These are phyloP conservation scores for Xylocopa sonorina DNA, from an alignment of 1,140 invertebrate species.

Conservation along the genomic window DNA sequence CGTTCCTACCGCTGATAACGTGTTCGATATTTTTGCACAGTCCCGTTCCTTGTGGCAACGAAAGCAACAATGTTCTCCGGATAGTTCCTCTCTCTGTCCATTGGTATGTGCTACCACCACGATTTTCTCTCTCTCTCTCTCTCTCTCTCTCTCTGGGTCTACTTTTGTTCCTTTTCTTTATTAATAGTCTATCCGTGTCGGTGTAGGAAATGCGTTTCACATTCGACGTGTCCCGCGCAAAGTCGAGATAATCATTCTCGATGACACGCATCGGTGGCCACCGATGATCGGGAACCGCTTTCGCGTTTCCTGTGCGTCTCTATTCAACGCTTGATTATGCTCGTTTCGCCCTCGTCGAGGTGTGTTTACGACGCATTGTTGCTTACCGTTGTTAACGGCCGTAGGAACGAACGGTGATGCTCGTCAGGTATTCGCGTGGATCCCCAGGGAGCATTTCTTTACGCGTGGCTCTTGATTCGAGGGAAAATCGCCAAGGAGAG, in stretches of 20 bases:
- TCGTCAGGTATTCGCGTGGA: too few relatives aligned
- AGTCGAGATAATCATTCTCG: slow-evolving; percentile 52
- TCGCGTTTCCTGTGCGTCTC: slow-evolving; percentile 50
- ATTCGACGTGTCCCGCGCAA: slow-evolving; percentile 44
- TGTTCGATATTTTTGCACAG: not conserved
- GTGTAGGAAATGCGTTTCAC: too few relatives aligned
- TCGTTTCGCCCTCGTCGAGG: slow-evolving; percentile 24
- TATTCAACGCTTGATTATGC: slow-evolving; percentile 41
- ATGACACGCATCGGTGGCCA: slow-evolving; percentile 43
- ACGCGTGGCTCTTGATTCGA: too few relatives aligned
- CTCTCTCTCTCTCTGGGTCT: not conserved
- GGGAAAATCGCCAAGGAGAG: too few relatives aligned
- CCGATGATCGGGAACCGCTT: slow-evolving; percentile 54
- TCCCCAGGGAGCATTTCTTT: too few relatives aligned
- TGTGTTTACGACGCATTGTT: slow-evolving; percentile 43
- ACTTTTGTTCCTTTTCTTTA: not conserved
- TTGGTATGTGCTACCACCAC: too few relatives aligned
- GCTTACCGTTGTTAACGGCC: not conserved
- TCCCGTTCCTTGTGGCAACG: not conserved
- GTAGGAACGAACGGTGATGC: not conserved
- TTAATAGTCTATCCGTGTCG: too few relatives aligned
- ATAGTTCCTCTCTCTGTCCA: slow-evolving; percentile 3
- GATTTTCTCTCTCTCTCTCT: not conserved
- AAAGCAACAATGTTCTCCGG: not conserved
- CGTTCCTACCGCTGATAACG: not conserved